Base-by-base conservation (phyloP, 2,888 invertebrate species). In the Chorisops tibialis region DNA sequence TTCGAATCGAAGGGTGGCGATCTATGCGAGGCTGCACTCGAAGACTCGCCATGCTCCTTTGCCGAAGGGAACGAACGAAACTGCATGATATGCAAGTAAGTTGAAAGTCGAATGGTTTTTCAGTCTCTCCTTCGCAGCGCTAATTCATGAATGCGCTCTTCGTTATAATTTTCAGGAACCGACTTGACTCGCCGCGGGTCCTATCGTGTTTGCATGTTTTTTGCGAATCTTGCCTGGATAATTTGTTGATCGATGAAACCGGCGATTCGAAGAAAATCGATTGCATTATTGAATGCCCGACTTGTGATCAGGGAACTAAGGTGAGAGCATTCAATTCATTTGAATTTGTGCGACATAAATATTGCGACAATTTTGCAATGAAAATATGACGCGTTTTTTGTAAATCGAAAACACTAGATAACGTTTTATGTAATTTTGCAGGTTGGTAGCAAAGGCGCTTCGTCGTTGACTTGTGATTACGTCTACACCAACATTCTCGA, bases 181-280 rank as follows among this genome's bases (percentile, higher is more conserved):
- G 88, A 71, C 81, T 91, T 73, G 86, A 85, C 76, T 85, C 87
- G 75, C 96, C 96, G 64, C 87, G 93, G 69, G 87, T 96, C 67
- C 84, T 97, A 73, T 87, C 90, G 71, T 97, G 96, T 80, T 87
- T 97, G 75, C 96, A 97, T 81, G 93, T 93, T 56, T 96, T 94
- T 81, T 97, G 96, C 81, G 92, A 94, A 80, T 85, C 86, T 68
- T 97, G 96, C 79, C 83, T 97, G 72, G 88, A 89, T 74, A 90
- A 91, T 75, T 82, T 89, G 73, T 81, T 91, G 72, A 83, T 85
- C 66, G 86, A 85, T 71, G 87, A 87, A 75, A 85, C 83, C 65
- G 87, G 86, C 43, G 87, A 88, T 76, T 81, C 85, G 52, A 80
- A 84, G 45, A 85, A 84, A 72, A 80, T 81, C 69, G 84, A 85